Evolutionary conservation across 2,113 vertebrate species (phyloP), one percentile per base, ranked within the genome.

Genomic region (Microtus ochrogaster): DNA sequence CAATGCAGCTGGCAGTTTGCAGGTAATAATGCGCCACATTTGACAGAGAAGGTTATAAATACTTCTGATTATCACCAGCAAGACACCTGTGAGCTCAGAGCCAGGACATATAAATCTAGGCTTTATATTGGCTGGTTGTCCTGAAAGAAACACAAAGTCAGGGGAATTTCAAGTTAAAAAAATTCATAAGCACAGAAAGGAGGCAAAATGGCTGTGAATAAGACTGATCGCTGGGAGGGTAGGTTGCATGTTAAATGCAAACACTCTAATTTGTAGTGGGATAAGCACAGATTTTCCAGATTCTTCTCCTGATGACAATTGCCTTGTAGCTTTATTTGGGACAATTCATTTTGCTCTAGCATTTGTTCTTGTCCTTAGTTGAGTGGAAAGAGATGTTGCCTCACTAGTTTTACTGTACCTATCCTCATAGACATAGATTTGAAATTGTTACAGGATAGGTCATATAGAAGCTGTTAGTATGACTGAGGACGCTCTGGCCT

Each of bases 11-110:
- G 88, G 87, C 65, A 97, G 94, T 88, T 97, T 97, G 68, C 66
- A 61, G n/a, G 72, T 81, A 97, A 91, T 97, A 97, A 95, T 28
- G 97, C 93, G 90, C 28, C 77, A 96, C 26, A 92, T 58, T 84
- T 97, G 88, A 97, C 79, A 98, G 87, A 63, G 97, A 98, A 76
- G 61, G 82, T 66, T 77, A 91, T 65, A 96, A 96, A 97, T 98
- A 95, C 96, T 96, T 97, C 81, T 92, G 92, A 88, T 82, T 94
- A 91, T 76, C 95, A 96, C 82, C 95, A 61, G 94, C 47, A 93
- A 97, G 90, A 89, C n/a, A 90, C 19, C 65, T 95, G 94, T 21
- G 97, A 96, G 52, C 1, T 26, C 58, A 73, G 77, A 96, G 91
- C 65, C 79, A 93, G 73, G 58, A 13, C 52, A 95, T 97, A 96